Evolutionary conservation across 1,140 invertebrate species (phyloP).

Genomic region (Trichogramma pretiosum): DNA sequence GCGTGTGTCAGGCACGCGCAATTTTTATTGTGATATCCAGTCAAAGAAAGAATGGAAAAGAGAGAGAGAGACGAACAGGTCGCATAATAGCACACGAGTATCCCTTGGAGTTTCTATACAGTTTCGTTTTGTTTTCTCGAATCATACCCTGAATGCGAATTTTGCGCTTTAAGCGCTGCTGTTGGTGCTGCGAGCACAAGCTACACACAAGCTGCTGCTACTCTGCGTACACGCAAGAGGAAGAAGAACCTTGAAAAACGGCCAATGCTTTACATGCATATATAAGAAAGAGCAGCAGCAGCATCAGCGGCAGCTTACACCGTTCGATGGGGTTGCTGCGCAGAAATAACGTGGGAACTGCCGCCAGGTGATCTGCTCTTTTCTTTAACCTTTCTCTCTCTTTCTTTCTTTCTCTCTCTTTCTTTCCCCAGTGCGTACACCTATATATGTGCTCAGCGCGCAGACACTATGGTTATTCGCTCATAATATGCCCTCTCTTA

Average conservation of each 20-base stretch:
- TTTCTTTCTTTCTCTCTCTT: slow-evolving; percentile 3
- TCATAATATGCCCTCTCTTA: too few species aligned
- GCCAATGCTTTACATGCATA: too few species aligned
- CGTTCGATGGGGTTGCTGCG: slow-evolving; percentile 37
- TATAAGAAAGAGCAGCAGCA: background rate
- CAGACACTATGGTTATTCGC: too few species aligned
- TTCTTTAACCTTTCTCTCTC: slow-evolving; percentile 25
- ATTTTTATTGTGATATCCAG: slow-evolving; percentile 11
- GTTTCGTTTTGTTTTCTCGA: slow-evolving; percentile 16
- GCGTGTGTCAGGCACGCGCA: slow-evolving; percentile 46
- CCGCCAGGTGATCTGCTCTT: slow-evolving; percentile 42
- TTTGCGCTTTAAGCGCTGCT: too few species aligned
- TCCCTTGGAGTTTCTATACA: slow-evolving; percentile 26
- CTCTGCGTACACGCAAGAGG: slow-evolving; percentile 14
- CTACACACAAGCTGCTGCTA: too few species aligned
- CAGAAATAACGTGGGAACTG: slow-evolving; percentile 46
- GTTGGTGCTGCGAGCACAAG: too few species aligned
- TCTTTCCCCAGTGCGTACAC: background rate
- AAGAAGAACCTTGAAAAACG: slow-evolving; percentile 9
- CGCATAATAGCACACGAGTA: slow-evolving; percentile 42
- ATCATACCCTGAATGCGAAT: too few species aligned
- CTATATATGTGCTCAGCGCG: too few species aligned
- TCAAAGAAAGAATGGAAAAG: too few species aligned
- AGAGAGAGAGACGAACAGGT: slow-evolving; percentile 30
- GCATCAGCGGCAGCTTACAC: slow-evolving; percentile 20